Evolutionary conservation across 2,888 invertebrate species (phyloP).

Genomic region (Stratiomys singularior): DNA sequence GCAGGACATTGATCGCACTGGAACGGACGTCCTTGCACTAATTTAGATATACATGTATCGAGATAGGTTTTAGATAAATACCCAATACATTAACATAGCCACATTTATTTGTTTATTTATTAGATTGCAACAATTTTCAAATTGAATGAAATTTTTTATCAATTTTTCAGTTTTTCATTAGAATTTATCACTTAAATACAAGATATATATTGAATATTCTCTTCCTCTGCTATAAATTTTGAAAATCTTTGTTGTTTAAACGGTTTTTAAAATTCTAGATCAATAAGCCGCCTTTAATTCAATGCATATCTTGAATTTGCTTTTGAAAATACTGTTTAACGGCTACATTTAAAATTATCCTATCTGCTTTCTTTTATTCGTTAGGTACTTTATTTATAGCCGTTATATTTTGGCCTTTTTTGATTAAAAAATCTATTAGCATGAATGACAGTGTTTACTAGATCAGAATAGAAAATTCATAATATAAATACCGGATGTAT

Average conservation of each 20-base stretch:
- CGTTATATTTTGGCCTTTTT: neutral
- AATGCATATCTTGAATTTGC: slow-evolving; percentile 52
- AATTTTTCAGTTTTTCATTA: too few relatives aligned
- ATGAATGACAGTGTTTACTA: too few relatives aligned
- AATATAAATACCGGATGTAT: slow-evolving; percentile 61
- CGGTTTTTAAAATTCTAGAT: neutral
- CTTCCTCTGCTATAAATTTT: slow-evolving; percentile 49
- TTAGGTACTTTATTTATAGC: neutral
- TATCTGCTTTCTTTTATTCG: too few relatives aligned
- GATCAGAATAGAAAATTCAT: neutral
- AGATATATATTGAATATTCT: slow-evolving; percentile 50
- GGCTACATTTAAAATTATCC: neutral
- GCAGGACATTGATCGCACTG: slow-evolving; percentile 71
- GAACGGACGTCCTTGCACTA: slow-evolving; percentile 55
- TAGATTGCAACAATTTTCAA: neutral
- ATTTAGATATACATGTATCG: slow-evolving; percentile 5
- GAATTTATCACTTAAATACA: slow-evolving; percentile 46
- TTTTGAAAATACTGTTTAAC: neutral
- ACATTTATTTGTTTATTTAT: neutral
- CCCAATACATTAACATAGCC: too few relatives aligned
- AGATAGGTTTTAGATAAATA: neutral
- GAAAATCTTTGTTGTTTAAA: neutral
- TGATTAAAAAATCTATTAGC: neutral
- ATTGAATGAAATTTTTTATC: slow-evolving; percentile 45
- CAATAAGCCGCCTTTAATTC: slow-evolving; percentile 37